Base-by-base conservation (phyloP, 1,140 invertebrate genomes). In the Platyscapa corneri region DNA sequence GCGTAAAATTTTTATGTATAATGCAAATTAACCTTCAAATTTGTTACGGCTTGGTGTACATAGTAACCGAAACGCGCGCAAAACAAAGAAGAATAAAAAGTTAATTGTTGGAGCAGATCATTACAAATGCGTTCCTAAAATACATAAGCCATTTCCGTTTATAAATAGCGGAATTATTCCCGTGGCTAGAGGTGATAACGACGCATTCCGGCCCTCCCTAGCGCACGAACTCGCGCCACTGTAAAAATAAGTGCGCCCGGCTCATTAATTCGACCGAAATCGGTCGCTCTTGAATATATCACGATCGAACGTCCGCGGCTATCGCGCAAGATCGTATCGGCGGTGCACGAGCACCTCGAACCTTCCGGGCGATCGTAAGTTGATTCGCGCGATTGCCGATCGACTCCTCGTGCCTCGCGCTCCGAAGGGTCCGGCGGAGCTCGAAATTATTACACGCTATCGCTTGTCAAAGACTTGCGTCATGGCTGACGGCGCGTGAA, bases 381-480 rank as follows among this genome's bases (percentile, higher is more conserved):
- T 42, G 42, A 42, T 77, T 77, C 46, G 49, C 46, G 30, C 75
- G 1, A 14, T 30, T 10, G 46, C 46, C 30, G 72, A 30, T 46
- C 6, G 37, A 0, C 20, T 75, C 39, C 39, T 46, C 72, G 39
- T 2, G 6, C 42, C 75, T 53, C 30, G 10, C 3, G 5, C 42
- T 18, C 27, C 23, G 14, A 10, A 12, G 30, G 20, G 30, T 18
- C 23, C 70, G 20, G 27, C 37, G 37, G 6, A 27, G 27, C 37
- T 27, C 42, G 74, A 30, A 32, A n/a, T 76, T 76, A 76, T 76
- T 76, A 53, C 74, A 32, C 42, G 74, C 46, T 14, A 46, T 23
- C 60, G 32, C 34, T 67, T 46, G 64, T 46, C 78, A 91, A 99
- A n/a, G n/a, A n/a, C n/a, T n/a, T 99, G 98, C 98, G 97, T 0